A percentile compares a stretch with the other conserved stretches of the same genome.
Evolutionary conservation across 2,888 invertebrate species (phyloP).

Genomic region (Arctia plantaginis): DNA sequence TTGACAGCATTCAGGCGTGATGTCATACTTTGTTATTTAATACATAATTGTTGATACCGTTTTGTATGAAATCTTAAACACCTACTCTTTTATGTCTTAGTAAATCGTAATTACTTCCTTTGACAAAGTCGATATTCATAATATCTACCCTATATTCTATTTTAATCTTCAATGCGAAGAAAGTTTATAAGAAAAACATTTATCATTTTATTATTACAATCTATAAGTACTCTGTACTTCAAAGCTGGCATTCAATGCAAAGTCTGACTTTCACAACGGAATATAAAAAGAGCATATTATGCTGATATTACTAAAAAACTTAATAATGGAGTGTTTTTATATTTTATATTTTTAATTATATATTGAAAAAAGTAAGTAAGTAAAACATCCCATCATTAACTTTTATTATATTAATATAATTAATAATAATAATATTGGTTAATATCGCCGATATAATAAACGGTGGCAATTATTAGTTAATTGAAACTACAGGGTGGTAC

Average conservation of each 20-base stretch:
- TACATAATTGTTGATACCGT: background rate
- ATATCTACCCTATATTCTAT: background rate
- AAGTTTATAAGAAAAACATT: background rate
- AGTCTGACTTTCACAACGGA: no score
- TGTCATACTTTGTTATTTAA: background rate
- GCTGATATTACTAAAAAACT: no score
- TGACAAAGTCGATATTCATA: background rate
- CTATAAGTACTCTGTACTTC: no score
- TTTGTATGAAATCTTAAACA: background rate
- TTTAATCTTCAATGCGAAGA: background rate
- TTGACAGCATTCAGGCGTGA: background rate
- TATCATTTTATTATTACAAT: background rate
- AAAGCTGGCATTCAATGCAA: no score
- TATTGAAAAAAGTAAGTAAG: no score
- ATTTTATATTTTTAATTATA: no score
- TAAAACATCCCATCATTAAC: background rate
- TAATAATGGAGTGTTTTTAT: no score
- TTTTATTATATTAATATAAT: conserved; percentile 11
- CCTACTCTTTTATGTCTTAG: background rate
- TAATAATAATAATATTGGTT: conserved; percentile 7
- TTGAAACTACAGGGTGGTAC: conserved; percentile 53
- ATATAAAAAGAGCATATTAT: no score
- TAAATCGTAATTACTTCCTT: background rate
- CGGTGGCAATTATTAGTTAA: conserved; percentile 46
- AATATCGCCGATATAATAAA: conserved; percentile 33